Evolutionary conservation across 2,888 invertebrate species (phyloP), one percentile per base, ranked within the genome.

Genomic region (Diarsia dahlii): DNA sequence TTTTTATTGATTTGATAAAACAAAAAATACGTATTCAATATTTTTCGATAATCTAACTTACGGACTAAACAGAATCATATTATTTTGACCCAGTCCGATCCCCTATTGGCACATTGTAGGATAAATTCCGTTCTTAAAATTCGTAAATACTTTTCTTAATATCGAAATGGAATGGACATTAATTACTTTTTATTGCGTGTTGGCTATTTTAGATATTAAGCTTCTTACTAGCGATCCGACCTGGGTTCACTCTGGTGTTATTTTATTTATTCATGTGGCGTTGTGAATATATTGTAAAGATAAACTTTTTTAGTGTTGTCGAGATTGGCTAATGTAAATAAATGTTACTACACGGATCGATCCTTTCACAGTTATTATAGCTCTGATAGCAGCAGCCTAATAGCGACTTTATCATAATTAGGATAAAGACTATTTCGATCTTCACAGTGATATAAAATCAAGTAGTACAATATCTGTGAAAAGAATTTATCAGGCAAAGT

Each of bases 161-260:
- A 39, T 15, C 12, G 8, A 79, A 8, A 71, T 52, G 34, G 3
- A 48, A 78, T 2, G 20, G 13, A 2, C 1, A 62, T 78, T 70
- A 2, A 68, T 77, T 13, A 9, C 18, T 18, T 15, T 15, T 15
- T 20, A 28, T 8, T 58, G 28, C 52, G 39, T 62, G 52, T 73
- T 18, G 3, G 52, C 34, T 78, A 78, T 78, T 52, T 62, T 5
- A 48, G 13, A 48, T 10, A 78, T 70, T 70, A 2, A 23, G 28
- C 28, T 28, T 2, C 1, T 34, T 67, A 58, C 78, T 20, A 58
- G 18, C 23, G 8, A 39, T 8, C n/a, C 10, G 1, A 3, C 12
- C 20, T n/a, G 0, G 39, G 1, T 34, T 13, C 0, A 28, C 23
- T 0, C 45, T 13, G 12, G 50, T 52, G 28, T 23, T 50, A 34